A percentile compares a stretch with the other conserved stretches of the same genome.
Evolutionary conservation across 2,888 invertebrate genomes (phyloP).

Genomic region (Osmoderma eremita): DNA sequence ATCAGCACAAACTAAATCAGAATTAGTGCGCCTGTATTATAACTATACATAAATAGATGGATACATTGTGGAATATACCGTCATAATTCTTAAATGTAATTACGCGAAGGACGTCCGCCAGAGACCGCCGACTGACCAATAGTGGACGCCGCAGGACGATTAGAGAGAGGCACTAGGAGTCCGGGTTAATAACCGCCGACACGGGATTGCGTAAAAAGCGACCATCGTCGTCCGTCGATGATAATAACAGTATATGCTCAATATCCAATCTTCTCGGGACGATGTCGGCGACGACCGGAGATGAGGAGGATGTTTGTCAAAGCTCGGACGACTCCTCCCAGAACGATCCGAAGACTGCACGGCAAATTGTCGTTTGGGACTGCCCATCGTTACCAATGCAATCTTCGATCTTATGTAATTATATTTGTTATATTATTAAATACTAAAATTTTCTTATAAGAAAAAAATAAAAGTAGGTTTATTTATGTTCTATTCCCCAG

Average conservation of each 20-base stretch:
- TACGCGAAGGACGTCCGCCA: constrained; percentile 33
- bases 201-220: constrained; percentile 47
- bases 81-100: constrained; percentile 44
- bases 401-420: constrained; percentile 7
- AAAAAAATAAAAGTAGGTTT: no score
- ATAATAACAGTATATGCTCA: constrained; percentile 56
- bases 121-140: constrained; percentile 34
- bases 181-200: constrained; percentile 50
- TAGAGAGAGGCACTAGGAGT: constrained; percentile 46
- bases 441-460: no score
- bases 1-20: no score
- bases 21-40: no score
- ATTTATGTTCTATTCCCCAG: no score
- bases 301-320: constrained; percentile 56
- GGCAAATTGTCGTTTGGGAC: constrained; percentile 53
- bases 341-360: constrained; percentile 45
- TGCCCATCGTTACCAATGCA: not conserved
- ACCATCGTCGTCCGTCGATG: constrained; percentile 41
- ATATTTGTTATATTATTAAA: no score
- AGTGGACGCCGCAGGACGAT: constrained; percentile 41
- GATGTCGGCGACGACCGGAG: constrained; percentile 53
- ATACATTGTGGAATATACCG: no score
- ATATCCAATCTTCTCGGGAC: constrained; percentile 58
- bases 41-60: no score
- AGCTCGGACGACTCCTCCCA: constrained; percentile 48